Evolutionary conservation across 2,888 invertebrate genomes (phyloP), one percentile per base, ranked within the genome.

Genomic region (Phrixothrix hirtus): DNA sequence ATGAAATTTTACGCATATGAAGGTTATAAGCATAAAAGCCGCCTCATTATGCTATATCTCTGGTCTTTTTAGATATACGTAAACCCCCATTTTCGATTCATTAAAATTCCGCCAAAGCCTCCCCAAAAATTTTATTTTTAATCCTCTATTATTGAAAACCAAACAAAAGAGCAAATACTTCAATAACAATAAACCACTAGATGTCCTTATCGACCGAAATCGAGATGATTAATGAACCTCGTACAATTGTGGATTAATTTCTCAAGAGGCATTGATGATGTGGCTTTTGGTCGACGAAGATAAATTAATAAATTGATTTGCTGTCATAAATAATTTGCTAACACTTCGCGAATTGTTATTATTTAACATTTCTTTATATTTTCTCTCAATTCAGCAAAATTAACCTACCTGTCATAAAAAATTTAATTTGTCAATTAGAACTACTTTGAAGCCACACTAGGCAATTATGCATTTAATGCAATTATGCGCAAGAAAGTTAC

Each of bases 1-100:
- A 42, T 50, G 55, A 46, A 50, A 50, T 55, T 50, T 55, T 49
- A 44, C 39, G 46, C 39, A 42, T 50, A 55, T 50, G 45, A 46
- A 41, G 47, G 50, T 25, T 50, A 50, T 50, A 41, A 55, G 44
- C 50, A 45, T 55, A 55, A 55, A 55, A 50, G 55, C 12, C 39
- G 49, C 41, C 49, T 46, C 42, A 55, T 50, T 55, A 55, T 55
- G 46, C 50, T 38, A 42, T 43, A 38, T 41, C 30, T 17, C 39
- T 30, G 11, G 21, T 32, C 32, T 43, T 41, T 41, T 55, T 38
- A 25, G 29, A 38, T 42, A 39, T 35, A 37, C 30, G 44, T 30
- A 50, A 50, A 38, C 46, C 46, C 30, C 15, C 14, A 31, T 31
- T 25, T 21, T 6, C 2, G n/a, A 7, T 7, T 7, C 4, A 21